Conservation (phyloP, 2,888 invertebrate species). For the Eilema depressum region DNA sequence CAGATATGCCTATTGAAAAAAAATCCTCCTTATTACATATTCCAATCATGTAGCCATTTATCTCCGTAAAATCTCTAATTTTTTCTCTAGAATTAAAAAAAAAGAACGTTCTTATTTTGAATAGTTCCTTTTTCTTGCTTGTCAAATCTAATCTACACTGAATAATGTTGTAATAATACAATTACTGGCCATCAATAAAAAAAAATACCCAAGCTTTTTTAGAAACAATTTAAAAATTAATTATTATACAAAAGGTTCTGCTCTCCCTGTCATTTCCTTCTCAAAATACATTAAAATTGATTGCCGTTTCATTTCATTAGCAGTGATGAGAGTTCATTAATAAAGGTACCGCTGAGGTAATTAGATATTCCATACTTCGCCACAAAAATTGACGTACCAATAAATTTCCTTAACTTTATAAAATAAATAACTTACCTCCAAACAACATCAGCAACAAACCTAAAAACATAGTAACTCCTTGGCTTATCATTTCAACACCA, state of each 20-base stretch:
- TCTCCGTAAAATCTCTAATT: neutral
- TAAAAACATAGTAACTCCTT: constrained; percentile 61
- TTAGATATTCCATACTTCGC: constrained; percentile 28
- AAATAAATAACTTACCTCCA: constrained; percentile 68
- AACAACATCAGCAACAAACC: constrained; percentile 69
- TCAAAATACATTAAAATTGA: constrained; percentile 31
- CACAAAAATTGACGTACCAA: neutral
- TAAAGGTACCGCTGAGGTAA: constrained; percentile 34
- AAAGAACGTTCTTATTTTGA: neutral
- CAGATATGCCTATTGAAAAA: neutral
- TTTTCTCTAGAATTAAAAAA: neutral
- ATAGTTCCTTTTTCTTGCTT: neutral
- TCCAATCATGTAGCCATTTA: neutral
- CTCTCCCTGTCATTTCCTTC: constrained; percentile 28
- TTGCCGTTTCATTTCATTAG: constrained; percentile 41
- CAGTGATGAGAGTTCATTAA: constrained; percentile 37
- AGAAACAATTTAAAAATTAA: constrained; percentile 11
- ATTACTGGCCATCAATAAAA: constrained; percentile 11
- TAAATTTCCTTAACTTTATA: constrained; percentile 16
- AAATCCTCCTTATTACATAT: neutral
- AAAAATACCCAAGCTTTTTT: neutral
- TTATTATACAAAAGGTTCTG: constrained; percentile 15
- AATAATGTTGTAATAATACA: neutral
- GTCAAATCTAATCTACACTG: neutral
- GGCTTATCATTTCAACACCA: constrained; percentile 65